Evolutionary conservation across 1,140 invertebrate genomes (phyloP).

Genomic region (Anastrepha ludens): DNA sequence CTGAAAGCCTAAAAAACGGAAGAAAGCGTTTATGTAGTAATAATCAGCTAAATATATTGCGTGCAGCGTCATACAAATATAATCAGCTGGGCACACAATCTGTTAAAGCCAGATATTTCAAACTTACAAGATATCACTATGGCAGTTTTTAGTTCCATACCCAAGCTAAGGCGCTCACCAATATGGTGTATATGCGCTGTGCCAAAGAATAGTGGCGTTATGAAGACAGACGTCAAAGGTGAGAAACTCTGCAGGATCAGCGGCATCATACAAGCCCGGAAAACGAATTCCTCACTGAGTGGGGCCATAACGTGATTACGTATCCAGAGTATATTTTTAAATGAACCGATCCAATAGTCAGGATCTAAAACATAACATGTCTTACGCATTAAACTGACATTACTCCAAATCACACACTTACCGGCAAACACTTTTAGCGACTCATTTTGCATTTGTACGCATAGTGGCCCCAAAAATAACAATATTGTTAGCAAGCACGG

Average conservation of each 20-base stretch:
- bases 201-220: constrained; percentile 94
- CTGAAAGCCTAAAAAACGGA: constrained; percentile 83
- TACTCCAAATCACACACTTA: constrained; percentile 70
- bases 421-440: constrained; percentile 82
- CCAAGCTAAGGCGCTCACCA: constrained; percentile 84
- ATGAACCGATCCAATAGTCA: constrained; percentile 83
- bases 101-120: constrained; percentile 57
- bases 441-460: constrained; percentile 82
- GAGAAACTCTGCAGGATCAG: constrained; percentile 88
- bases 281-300: constrained; percentile 95
- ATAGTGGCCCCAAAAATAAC: constrained; percentile 89
- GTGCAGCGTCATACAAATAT: too few relatives aligned
- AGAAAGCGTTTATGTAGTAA: constrained; percentile 48
- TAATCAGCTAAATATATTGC: constrained; percentile 51
- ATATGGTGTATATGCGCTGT: constrained; percentile 95
- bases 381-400: constrained; percentile 38
- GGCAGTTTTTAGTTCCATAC: constrained; percentile 81
- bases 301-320: constrained; percentile 94
- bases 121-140: constrained; percentile 82
- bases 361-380: constrained; percentile 75
- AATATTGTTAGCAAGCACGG: constrained; percentile 89
- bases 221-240: constrained; percentile 85
- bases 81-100: too few relatives aligned
- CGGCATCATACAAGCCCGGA: constrained; percentile 95
- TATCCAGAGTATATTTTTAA: constrained; percentile 88